Evolutionary conservation across 1,140 invertebrate genomes (phyloP).

Genomic region (Brachionus plicatilis): DNA sequence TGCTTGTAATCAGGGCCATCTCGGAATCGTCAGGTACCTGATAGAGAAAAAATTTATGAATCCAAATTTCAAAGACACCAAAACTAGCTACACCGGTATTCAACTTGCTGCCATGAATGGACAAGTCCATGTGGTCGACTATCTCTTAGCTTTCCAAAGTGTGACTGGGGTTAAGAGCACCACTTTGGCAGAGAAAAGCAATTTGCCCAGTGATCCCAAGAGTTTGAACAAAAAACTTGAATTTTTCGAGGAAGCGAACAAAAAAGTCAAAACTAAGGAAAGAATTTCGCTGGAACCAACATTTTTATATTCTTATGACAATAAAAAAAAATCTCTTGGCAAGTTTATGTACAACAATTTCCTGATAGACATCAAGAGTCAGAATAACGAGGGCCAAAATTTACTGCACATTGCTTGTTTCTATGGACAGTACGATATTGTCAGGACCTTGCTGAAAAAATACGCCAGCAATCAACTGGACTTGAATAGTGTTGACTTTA

Average conservation of each 20-base stretch:
- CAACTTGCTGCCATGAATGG: constrained; percentile 33
- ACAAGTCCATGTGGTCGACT: not conserved
- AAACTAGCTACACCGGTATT: not conserved
- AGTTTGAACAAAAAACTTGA: not conserved
- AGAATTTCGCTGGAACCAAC: not conserved
- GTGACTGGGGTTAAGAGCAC: not conserved
- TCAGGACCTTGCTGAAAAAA: not conserved
- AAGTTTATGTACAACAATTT: constrained; percentile 26
- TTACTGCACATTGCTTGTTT: not conserved
- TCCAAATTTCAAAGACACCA: constrained; percentile 23
- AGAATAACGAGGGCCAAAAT: constrained; percentile 25
- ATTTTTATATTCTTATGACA: not conserved
- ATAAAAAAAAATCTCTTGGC: not conserved
- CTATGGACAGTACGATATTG: constrained; percentile 13
- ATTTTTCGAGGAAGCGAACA: not conserved
- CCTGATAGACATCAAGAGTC: constrained; percentile 6
- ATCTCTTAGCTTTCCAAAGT: not conserved
- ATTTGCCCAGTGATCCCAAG: not conserved
- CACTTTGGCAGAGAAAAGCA: not conserved
- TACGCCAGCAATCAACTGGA: constrained; percentile 36
- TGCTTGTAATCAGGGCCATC: constrained; percentile 38
- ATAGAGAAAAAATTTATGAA: constrained; percentile 35
- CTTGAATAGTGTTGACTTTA: not conserved
- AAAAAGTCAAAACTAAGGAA: not conserved
- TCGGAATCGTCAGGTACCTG: constrained; percentile 9